Base-by-base conservation (phyloP, 1,140 invertebrate species). In the Luehdorfia chinensis region DNA sequence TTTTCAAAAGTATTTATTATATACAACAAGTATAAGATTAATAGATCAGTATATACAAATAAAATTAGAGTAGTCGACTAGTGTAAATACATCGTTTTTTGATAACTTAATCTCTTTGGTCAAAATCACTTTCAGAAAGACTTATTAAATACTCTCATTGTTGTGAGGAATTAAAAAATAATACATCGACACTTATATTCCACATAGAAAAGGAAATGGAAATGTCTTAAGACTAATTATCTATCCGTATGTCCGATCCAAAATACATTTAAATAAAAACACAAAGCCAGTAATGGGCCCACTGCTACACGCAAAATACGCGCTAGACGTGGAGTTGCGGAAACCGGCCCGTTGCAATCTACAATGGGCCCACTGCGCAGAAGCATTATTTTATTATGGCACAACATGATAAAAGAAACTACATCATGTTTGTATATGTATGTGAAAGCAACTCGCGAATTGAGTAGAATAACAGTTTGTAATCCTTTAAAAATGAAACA, bases 1-100 rank as follows among this genome's bases (percentile, higher is more conserved):
- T 61, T 47, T 53, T 57, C 65, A 49, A 54, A 58, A 34, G 62
- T 61, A 59, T 69, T 65, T 71, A 64, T 70, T 77, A 75, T 63
- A 64, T 51, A 64, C 46, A 47, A 53, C 47, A 50, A 49, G 36
- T 30, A 39, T 32, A 18, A 53, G 49, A 50, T 44, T 30, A n/a
- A n/a, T n/a, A n/a, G 45, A 33, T 49, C 31, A 41, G 14, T 36
- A 37, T 31, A 32, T 41, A 52, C 25, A 55, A 27, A 30, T 13
- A 1, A 14, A 30, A 30, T 9, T 16, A 18, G 30, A 1, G 18
- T 5, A 7, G 15, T n/a, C 6, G 21, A 5, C n/a, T 30, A 43
- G n/a, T 30, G 8, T 27, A 16, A 43, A 30, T 31, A 31, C 30
- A 43, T 43, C n/a, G n/a, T 14, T 28, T 9, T 18, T 16, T 11